Conservation (phyloP, 2,888 invertebrate genomes). For the Chesias legatella region DNA sequence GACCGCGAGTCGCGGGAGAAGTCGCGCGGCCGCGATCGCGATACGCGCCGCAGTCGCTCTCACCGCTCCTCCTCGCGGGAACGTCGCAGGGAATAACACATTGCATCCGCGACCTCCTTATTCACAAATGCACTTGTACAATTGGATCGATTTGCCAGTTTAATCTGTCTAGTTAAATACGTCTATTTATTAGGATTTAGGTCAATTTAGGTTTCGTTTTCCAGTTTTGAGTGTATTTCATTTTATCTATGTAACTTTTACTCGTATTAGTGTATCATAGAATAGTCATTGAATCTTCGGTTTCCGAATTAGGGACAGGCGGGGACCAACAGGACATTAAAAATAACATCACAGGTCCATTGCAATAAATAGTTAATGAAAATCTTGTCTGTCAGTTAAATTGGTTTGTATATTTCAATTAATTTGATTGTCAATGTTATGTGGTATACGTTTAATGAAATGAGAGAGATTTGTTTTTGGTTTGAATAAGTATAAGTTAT, state of each 20-base stretch:
- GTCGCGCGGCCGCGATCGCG: constrained; percentile 53
- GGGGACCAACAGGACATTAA: constrained; percentile 8
- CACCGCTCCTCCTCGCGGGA: constrained; percentile 64
- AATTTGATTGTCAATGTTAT: too few relatives aligned
- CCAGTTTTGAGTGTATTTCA: too few relatives aligned
- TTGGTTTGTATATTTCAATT: constrained; percentile 10
- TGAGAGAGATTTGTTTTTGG: too few relatives aligned
- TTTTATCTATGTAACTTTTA: too few relatives aligned
- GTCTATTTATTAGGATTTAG: constrained; percentile 14
- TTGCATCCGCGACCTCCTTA: constrained; percentile 2
- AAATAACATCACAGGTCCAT: constrained; percentile 2
- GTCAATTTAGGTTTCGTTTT: too few relatives aligned
- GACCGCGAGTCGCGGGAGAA: constrained; percentile 31
- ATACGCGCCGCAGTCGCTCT: constrained; percentile 61
- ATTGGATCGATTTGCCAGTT: constrained; percentile 3
- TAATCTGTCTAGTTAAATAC: background rate
- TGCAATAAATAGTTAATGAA: background rate
- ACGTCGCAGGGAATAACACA: constrained; percentile 56
- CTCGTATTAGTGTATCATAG: too few relatives aligned
- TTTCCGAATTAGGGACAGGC: constrained; percentile 5
- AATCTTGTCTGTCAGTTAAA: constrained; percentile 1
- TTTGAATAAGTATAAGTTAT: background rate
- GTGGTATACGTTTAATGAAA: too few relatives aligned
- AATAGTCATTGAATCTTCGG: too few relatives aligned
- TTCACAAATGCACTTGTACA: background rate